Evolutionary conservation across 2,888 invertebrate genomes (phyloP), one percentile per base, ranked within the genome.

Genomic region (Chymomyza amoena): DNA sequence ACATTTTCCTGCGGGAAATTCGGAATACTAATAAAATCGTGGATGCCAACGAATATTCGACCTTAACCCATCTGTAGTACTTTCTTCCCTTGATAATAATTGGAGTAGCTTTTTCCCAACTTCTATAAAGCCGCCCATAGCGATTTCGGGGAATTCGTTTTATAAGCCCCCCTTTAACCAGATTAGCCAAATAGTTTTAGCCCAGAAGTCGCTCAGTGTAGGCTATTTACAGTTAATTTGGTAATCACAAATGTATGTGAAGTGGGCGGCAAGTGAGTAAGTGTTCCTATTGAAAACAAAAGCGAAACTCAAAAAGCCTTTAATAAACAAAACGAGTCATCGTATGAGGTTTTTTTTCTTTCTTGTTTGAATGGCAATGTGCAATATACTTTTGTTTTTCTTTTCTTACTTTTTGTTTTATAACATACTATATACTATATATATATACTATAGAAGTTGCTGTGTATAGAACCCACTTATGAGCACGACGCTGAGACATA

Each of bases 401-500:
- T 13, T 13, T 10, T 45, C 13, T 45, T 7, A 1, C 13, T 13
- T 13, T 10, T 45, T 45, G 1, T 45, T 45, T 45, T 45, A 45
- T 45, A 45, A 45, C 39, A 45, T 13, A 25, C 25, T 25, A 25
- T 25, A 45, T 45, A 45, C 39, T 45, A 25, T 25, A 25, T 25
- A 25, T 25, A 25, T 4, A 39, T 45, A n/a, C n/a, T n/a, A 45
- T 32, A 32, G 32, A 9, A 1, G 13, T 45, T 3, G 13, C 13
- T 45, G 39, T 45, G 39, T 45, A 13, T 45, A 45, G 39, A 45
- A 45, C 39, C 39, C 6, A 45, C 39, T 45, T 45, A 45, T 45
- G 39, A 45, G 13, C 39, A 45, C 39, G 39, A 45, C 39, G 20
- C 16, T 67, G 79, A 78, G 84, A 69, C 70, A 78, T 62, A 77